Evolutionary conservation across 2,797 vertebrate species (phyloP).

Genomic region (Brachymystax lenok): DNA sequence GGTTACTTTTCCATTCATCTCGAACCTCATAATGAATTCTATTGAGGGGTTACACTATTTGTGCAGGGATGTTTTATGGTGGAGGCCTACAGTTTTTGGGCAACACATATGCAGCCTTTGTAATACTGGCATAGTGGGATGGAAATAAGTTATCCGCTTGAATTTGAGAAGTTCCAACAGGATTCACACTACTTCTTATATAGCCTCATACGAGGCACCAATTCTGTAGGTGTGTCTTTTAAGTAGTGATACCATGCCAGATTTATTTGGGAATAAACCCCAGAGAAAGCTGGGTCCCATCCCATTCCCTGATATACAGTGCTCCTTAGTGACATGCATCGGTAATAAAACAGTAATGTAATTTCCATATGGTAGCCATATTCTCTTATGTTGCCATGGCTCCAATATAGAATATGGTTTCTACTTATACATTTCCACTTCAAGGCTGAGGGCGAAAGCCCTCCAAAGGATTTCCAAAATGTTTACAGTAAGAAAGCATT

Average conservation of each 20-base stretch:
- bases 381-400: constrained; percentile 23
- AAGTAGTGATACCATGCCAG: constrained; percentile 30
- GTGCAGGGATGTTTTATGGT: background rate
- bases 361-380: constrained; percentile 56
- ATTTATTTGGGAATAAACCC: constrained; percentile 26
- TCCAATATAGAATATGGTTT: background rate
- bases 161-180: background rate
- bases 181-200: background rate
- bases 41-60: background rate
- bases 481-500: too few species aligned
- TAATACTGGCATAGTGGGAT: too few species aligned
- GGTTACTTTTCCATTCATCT: background rate
- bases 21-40: background rate
- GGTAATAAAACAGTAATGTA: constrained; percentile 62
- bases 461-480: background rate
- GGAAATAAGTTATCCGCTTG: too few species aligned
- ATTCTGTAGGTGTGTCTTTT: constrained; percentile 15
- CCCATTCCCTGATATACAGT: constrained; percentile 39
- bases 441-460: background rate
- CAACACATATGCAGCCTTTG: too few species aligned
- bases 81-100: too few species aligned
- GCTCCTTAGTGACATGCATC: constrained; percentile 33
- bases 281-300: constrained; percentile 38
- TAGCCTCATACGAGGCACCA: background rate
- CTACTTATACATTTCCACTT: background rate